These are phyloP conservation scores for Rhyzopertha dominica DNA, from an alignment of 1,140 invertebrate genomes.

Conservation along the genomic window DNA sequence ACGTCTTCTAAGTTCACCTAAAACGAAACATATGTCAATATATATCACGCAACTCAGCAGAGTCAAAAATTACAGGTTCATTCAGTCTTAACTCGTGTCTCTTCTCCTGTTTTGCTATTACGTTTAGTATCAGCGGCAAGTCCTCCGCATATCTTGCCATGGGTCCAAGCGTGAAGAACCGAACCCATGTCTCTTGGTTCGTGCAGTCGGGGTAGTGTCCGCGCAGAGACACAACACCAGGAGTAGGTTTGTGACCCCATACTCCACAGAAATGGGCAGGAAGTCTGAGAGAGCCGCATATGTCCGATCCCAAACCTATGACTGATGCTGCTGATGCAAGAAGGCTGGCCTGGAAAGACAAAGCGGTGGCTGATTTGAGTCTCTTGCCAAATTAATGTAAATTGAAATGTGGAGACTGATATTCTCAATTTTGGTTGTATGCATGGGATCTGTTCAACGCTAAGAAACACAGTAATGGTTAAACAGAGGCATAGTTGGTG, in stretches of 20 bases:
- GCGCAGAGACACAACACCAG: slow-evolving; percentile 54
- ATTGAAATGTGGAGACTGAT: too few species aligned
- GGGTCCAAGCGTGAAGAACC: slow-evolving; percentile 65
- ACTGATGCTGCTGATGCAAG: slow-evolving; percentile 69
- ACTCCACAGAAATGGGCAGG: slow-evolving; percentile 83
- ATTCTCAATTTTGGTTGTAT: too few species aligned
- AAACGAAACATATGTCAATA: background rate
- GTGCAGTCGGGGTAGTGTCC: slow-evolving; percentile 43
- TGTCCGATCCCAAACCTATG: slow-evolving; percentile 77
- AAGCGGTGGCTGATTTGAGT: background rate
- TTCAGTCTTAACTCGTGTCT: slow-evolving; percentile 22
- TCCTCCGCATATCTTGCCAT: slow-evolving; percentile 74
- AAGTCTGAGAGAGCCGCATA: slow-evolving; percentile 77
- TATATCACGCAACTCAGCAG: background rate
- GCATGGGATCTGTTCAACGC: too few species aligned
- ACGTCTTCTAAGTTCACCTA: too few species aligned
- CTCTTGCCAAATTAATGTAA: background rate
- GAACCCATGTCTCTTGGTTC: slow-evolving; percentile 24
- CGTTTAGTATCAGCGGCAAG: slow-evolving; percentile 64
- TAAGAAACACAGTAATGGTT: too few species aligned
- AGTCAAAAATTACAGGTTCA: slow-evolving; percentile 21
- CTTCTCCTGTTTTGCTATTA: slow-evolving; percentile 27
- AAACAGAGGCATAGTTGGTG: too few species aligned
- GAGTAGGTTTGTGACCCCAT: slow-evolving; percentile 76
- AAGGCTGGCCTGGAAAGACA: slow-evolving; percentile 52